Evolutionary conservation across 30 jellyfish, hydroid and myxozoan species (phyloP).

Genomic region (Chironex yamaguchii): DNA sequence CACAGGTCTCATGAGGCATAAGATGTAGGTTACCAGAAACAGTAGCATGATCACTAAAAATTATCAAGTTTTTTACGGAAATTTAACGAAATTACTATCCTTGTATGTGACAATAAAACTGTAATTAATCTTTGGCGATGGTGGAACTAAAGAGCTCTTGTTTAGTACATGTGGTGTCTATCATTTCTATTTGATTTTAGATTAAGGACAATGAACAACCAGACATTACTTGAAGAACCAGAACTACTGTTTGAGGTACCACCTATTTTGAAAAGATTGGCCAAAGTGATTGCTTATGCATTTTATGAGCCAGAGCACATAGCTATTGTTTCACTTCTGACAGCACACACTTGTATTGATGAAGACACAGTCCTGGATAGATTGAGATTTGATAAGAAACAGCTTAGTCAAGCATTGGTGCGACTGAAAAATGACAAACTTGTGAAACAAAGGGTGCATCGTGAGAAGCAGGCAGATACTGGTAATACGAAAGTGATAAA

Average conservation of each 20-base stretch:
- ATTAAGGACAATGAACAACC: conserved; percentile 71
- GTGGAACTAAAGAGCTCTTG: too few species aligned
- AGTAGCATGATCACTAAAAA: too few species aligned
- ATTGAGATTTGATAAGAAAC: conserved; percentile 92
- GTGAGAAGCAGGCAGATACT: conserved; percentile 93
- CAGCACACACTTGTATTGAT: conserved; percentile 90
- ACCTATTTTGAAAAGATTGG: conserved; percentile 91
- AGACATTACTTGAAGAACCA: conserved; percentile 89
- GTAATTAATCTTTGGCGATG: too few species aligned
- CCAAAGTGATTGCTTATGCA: conserved; percentile 91
- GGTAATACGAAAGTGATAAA: conserved; percentile 82
- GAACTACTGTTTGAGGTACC: conserved; percentile 98
- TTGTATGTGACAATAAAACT: too few species aligned
- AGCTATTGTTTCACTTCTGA: conserved; percentile 79
- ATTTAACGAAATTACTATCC: too few species aligned
- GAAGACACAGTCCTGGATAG: conserved; percentile 91
- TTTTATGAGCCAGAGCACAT: conserved; percentile 95
- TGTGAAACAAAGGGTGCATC: conserved; percentile 90
- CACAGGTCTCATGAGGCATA: too few species aligned
- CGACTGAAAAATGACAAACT: conserved; percentile 84
- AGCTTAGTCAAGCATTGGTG: conserved; percentile 86
- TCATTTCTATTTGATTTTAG: too few species aligned
- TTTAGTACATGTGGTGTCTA: too few species aligned
- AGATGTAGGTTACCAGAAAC: too few species aligned
- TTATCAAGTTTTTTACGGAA: too few species aligned